phyloP scores from a whole-genome alignment of 2,888 invertebrate species.

The Sinodicranocentrus sp. region DNA sequence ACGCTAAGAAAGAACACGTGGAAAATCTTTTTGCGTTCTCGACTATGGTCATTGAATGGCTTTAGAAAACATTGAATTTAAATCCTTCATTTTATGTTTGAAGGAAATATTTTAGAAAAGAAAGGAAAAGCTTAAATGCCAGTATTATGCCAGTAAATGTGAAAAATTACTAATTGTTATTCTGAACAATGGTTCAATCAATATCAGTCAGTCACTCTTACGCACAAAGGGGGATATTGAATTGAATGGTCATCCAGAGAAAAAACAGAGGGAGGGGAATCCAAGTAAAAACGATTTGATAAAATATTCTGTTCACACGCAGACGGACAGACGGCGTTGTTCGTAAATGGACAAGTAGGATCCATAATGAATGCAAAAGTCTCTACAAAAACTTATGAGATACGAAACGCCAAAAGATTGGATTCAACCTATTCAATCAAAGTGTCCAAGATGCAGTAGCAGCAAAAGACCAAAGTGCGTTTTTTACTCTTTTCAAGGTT shows the following conservation, averaged over 20 bases:
- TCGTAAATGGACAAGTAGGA: background rate
- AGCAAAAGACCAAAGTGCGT: background rate
- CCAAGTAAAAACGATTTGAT: constrained; percentile 16
- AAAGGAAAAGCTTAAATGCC: background rate
- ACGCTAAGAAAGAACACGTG: background rate
- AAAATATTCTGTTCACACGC: constrained; percentile 28
- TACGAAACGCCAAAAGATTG: background rate
- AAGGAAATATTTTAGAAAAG: background rate
- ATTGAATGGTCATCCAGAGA: constrained; percentile 9
- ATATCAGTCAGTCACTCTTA: constrained; percentile 20
- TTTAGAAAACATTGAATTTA: background rate
- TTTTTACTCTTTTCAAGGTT: constrained; percentile 8
- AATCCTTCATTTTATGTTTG: background rate
- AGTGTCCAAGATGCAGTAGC: background rate
- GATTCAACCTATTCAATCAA: background rate
- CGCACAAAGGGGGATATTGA: background rate
- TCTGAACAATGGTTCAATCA: constrained; percentile 33
- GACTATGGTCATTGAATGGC: background rate
- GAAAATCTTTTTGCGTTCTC: background rate
- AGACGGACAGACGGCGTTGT: background rate
- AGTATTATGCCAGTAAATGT: background rate
- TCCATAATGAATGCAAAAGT: constrained; percentile 21
- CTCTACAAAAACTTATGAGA: constrained; percentile 15
- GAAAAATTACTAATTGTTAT: constrained; percentile 33
- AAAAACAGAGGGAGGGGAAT: constrained; percentile 1